A percentile compares a stretch with the other conserved stretches of the same genome.
Conservation (phyloP, 2,113 vertebrate genomes). For the Atlantisia rogersi region DNA sequence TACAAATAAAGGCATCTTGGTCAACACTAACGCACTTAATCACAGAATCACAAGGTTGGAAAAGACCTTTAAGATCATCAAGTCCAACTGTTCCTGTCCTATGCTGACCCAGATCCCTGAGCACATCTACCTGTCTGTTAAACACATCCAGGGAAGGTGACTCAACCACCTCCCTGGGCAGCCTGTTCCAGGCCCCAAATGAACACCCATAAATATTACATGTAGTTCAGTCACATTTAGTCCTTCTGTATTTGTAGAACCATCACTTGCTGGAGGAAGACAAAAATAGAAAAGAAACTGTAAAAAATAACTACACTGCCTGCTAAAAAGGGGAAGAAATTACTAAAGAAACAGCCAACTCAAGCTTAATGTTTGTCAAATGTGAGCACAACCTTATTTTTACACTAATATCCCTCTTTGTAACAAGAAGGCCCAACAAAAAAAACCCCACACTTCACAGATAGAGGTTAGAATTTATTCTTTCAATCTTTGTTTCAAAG, state of each 20-base stretch:
- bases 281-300: not conserved
- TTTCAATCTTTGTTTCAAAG: not conserved
- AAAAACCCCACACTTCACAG: not conserved
- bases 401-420: not conserved
- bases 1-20: not conserved
- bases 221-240: not conserved
- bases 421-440: not conserved
- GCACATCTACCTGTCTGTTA: too few species aligned
- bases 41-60: too few species aligned
- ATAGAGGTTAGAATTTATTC: not conserved
- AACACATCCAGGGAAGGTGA: too few species aligned
- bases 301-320: not conserved
- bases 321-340: not conserved
- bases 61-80: too few species aligned
- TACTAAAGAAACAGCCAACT: not conserved
- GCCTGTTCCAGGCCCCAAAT: not conserved
- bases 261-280: not conserved
- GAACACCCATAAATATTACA: rapidly evolving
- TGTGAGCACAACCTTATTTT: not conserved
- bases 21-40: not conserved
- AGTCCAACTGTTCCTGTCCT: too few species aligned
- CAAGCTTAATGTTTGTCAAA: not conserved
- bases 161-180: too few species aligned
- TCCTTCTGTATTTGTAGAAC: not conserved
- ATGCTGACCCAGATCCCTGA: too few species aligned